Percentiles rank a stretch among this genome's conserved stretches.
phyloP scores from a whole-genome alignment of 1,140 invertebrate genomes.

The Samia ricini region DNA sequence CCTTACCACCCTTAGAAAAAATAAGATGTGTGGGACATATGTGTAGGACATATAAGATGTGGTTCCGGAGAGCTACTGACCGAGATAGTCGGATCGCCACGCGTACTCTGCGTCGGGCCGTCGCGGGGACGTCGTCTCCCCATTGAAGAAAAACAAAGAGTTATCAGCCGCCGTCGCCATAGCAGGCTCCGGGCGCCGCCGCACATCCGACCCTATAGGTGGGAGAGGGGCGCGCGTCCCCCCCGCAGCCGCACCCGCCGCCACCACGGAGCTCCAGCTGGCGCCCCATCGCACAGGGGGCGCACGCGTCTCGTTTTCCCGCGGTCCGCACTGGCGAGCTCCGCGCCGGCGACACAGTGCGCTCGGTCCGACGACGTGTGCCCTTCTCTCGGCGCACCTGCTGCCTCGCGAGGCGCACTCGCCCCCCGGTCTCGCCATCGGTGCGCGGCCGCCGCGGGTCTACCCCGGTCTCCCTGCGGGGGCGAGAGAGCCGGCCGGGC shows the following conservation, averaged over 20 bases:
- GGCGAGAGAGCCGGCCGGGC: constrained; percentile 13
- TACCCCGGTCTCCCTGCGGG: constrained; percentile 15
- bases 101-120: constrained; percentile 83
- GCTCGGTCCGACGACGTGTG: constrained; percentile 24
- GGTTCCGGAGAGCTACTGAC: constrained; percentile 15
- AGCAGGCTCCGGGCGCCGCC: constrained; percentile 31
- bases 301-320: no score
- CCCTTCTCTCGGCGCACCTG: constrained; percentile 31
- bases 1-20: no score
- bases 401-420: constrained; percentile 11
- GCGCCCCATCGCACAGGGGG: constrained; percentile 49
- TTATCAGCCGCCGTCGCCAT: no score
- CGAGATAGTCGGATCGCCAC: constrained; percentile 36
- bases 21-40: no score
- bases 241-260: constrained; percentile 16
- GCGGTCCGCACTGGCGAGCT: constrained; percentile 22
- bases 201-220: constrained; percentile 34
- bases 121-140: constrained; percentile 67
- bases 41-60: not conserved
- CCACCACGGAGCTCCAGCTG: constrained; percentile 39
- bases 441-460: constrained; percentile 2
- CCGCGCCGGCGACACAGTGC: no score
- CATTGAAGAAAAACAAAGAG: constrained; percentile 57
- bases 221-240: constrained; percentile 16
- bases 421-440: constrained; percentile 12